Percentiles rank a stretch among this genome's conserved stretches.
Evolutionary conservation across 53 echinoderm and acorn worm genomes (phyloP).

Genomic region (Actinopyga echinites): DNA sequence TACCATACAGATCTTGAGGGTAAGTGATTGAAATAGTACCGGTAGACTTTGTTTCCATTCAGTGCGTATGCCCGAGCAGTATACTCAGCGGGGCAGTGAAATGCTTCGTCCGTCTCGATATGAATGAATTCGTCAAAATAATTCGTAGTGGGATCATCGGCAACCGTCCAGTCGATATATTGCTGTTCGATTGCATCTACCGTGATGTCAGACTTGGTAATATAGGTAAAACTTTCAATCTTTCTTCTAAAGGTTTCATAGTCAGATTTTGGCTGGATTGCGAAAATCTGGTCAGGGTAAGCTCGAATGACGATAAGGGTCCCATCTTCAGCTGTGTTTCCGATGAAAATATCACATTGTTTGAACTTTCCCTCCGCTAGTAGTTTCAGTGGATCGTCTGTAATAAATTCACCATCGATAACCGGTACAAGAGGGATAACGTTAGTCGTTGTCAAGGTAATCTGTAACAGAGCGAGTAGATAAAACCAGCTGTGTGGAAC

Average conservation of each 20-base stretch:
- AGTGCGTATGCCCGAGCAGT: constrained; percentile 54
- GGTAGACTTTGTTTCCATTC: constrained; percentile 41
- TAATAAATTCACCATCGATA: constrained; percentile 50
- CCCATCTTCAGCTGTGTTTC: constrained; percentile 53
- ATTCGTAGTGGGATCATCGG: constrained; percentile 62
- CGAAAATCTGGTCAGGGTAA: constrained; percentile 11
- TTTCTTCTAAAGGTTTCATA: constrained; percentile 31
- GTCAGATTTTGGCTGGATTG: not conserved
- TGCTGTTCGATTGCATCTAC: constrained; percentile 58
- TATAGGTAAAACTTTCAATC: constrained; percentile 48
- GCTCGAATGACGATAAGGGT: constrained; percentile 52
- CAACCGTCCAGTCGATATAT: constrained; percentile 62
- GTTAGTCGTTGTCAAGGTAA: constrained; percentile 55
- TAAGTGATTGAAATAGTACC: constrained; percentile 62
- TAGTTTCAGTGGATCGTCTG: constrained; percentile 38
- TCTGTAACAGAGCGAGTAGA: not conserved
- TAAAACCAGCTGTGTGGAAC: too few relatives aligned
- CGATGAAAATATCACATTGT: constrained; percentile 61
- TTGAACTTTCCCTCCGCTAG: constrained; percentile 47
- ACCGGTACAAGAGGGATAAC: constrained; percentile 60
- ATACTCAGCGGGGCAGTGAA: constrained; percentile 54
- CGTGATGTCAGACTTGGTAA: constrained; percentile 48
- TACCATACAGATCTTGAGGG: constrained; percentile 58
- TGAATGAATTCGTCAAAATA: constrained; percentile 63
- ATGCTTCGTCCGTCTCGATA: constrained; percentile 64